phyloP scores from a whole-genome alignment of 1,140 invertebrate species.

The Trinorchestia longiramus region DNA sequence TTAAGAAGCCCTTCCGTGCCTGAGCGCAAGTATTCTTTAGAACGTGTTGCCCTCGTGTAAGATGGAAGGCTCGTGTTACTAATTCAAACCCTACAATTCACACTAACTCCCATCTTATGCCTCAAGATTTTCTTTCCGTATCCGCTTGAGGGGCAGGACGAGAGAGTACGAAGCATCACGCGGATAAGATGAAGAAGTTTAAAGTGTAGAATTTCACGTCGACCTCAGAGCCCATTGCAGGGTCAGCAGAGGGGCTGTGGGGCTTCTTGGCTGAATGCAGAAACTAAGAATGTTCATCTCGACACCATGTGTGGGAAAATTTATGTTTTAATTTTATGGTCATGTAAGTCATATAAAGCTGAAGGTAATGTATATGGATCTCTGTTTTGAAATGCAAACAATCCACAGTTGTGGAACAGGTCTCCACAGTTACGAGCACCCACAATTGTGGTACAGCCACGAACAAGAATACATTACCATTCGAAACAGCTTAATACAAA shows the following conservation, averaged over 20 bases:
- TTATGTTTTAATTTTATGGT: too few relatives aligned
- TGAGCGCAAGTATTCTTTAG: background rate
- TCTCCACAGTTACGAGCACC: too few relatives aligned
- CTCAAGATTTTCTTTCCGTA: background rate
- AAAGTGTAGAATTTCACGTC: background rate
- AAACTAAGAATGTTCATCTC: too few relatives aligned
- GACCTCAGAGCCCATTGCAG: background rate
- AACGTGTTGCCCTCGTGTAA: background rate
- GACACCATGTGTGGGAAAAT: too few relatives aligned
- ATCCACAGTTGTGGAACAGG: too few relatives aligned
- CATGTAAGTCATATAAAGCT: too few relatives aligned
- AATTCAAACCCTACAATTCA: background rate
- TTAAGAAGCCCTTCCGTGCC: background rate
- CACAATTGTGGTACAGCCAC: too few relatives aligned
- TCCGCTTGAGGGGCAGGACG: background rate
- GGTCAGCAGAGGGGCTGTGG: background rate
- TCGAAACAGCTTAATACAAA: too few relatives aligned
- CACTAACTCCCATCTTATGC: background rate
- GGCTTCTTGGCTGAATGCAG: background rate
- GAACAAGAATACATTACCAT: too few relatives aligned
- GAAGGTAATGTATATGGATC: too few relatives aligned
- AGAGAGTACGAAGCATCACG: too few relatives aligned
- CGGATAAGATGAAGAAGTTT: background rate
- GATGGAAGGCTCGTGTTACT: background rate
- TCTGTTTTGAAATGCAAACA: too few relatives aligned